Base-by-base conservation (phyloP, 35 echinoderm and acorn worm genomes). In the Ophiothrix spiculata region DNA sequence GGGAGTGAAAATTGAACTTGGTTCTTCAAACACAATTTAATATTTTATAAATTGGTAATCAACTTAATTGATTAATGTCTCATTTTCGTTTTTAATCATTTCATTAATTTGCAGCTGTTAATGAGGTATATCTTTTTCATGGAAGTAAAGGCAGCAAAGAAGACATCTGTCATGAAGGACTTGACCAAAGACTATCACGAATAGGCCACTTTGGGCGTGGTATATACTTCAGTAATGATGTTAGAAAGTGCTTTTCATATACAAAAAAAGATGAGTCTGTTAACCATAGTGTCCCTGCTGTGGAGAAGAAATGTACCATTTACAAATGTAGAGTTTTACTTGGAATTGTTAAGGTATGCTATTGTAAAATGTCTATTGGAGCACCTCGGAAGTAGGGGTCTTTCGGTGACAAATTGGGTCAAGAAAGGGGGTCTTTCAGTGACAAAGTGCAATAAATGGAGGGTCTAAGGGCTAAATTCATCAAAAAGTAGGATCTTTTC, bases 181-280 rank as follows among this genome's bases (percentile, higher is more conserved):
- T 87, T 17, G 85, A 87, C 32, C 85, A 87, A 23, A 75, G 85
- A 19, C 85, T 87, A 14, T 42, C 69, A 36, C 40, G 85, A 32
- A 76, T 41, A 13, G 85, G 85, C 37, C 75, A 79, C 75, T 87
- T 87, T 77, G 85, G 85, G 33, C 75, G 56, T 32, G 85, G 85
- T 28, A 87, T 87, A 2, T 87, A 87, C 76, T 87, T 87, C 75
- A 87, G 85, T 56, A 78, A 87, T 87, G 75, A 87, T 37, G 64
- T 73, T 4, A 13, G 85, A 12, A 87, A 87, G 46, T 87, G 85
- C 54, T 41, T 87, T 37, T 76, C 40, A 29, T 87, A 87, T 76
- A 73, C 76, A 21, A 38, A 28, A 0, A 82, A 33, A 16, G 3
- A 14, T 6, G 3, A 45, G 0, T 32, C 28, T 32, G n/a, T n/a